Conservation (phyloP, 1,140 invertebrate species). For the Drosophila micromelanica region DNA sequence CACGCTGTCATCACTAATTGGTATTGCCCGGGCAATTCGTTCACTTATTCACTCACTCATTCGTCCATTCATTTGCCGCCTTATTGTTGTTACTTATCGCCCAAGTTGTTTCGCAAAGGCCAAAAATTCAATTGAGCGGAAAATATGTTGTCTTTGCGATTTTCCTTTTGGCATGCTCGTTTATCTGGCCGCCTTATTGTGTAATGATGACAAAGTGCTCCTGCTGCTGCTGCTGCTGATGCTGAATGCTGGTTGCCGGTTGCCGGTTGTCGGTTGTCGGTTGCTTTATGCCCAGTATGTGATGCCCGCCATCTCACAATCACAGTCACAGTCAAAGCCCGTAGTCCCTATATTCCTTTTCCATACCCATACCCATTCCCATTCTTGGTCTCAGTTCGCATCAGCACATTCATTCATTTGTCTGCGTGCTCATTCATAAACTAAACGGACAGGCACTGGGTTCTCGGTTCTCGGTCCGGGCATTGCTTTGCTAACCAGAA, state of each 20-base stretch:
- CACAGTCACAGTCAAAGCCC: constrained; percentile 12
- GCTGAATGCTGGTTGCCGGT: neutral
- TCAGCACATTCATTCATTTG: constrained; percentile 63
- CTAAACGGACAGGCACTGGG: constrained; percentile 48
- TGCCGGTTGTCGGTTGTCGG: neutral
- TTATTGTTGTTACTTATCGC: constrained; percentile 81
- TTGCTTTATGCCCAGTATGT: constrained; percentile 22
- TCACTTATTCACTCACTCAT: constrained; percentile 5
- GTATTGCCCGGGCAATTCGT: constrained; percentile 12
- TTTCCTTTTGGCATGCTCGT: constrained; percentile 64
- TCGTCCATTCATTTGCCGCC: constrained; percentile 67
- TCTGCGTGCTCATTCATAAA: constrained; percentile 73
- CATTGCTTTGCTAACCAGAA: constrained; percentile 19
- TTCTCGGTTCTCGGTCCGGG: constrained; percentile 3
- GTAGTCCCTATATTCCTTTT: constrained; percentile 35
- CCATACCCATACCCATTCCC: constrained; percentile 8
- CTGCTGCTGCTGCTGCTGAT: constrained; percentile 43
- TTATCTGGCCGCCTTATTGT: constrained; percentile 65
- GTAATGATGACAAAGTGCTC: constrained; percentile 79
- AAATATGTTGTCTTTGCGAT: constrained; percentile 82
- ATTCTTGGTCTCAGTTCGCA: constrained; percentile 15
- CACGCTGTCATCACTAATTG: constrained; percentile 39
- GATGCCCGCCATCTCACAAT: constrained; percentile 36
- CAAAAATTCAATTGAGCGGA: constrained; percentile 81
- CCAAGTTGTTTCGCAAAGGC: constrained; percentile 66